Evolutionary conservation across 1,140 invertebrate species (phyloP), one percentile per base, ranked within the genome.

Genomic region (Drosophila saltans): DNA sequence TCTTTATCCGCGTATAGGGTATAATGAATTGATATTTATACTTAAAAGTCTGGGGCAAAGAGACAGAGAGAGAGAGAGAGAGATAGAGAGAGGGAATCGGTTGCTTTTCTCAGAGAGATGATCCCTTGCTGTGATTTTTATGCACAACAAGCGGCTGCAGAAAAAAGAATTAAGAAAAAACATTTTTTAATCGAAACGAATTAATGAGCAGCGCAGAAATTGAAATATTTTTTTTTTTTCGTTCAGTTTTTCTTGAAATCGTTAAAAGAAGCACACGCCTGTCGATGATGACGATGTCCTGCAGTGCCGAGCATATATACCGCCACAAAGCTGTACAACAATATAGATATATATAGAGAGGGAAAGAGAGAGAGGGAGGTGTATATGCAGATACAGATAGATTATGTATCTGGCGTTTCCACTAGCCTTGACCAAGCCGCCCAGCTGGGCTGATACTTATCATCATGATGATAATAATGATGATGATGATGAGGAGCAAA

Each of bases 171-270:
- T 57, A 48, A 52, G 48, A 63, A 74, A 75, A 84, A 78, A 70
- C 76, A 86, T 77, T 88, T 86, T 86, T 86, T 86, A 86, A 86
- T 86, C 83, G 83, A 88, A 88, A 81, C 77, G 80, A 88, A 88
- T 89, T 89, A 88, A 88, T 89, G 84, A 84, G 84, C 77, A 70
- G 68, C 73, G 83, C 68, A 70, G 73, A 80, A 84, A 89, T 70
- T 77, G 73, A 74, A 79, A 84, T 78, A 83, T 83, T 79, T 52
- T 48, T 52, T 52, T 52, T n/a, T 26, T 41, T 11, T 21, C 16
- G 16, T 16, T 16, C 45, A 36, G 33, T 52, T 26, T 40, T 52
- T 26, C 16, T 0, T 21, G 4, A 89, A 89, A 88, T 88, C 84
- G 80, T 88, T 88, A 88, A 88, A 88, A 83, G 72, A 75, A 83